Evolutionary conservation across 23 tunicate species (phyloP).

Genomic region (Corella eumyota): DNA sequence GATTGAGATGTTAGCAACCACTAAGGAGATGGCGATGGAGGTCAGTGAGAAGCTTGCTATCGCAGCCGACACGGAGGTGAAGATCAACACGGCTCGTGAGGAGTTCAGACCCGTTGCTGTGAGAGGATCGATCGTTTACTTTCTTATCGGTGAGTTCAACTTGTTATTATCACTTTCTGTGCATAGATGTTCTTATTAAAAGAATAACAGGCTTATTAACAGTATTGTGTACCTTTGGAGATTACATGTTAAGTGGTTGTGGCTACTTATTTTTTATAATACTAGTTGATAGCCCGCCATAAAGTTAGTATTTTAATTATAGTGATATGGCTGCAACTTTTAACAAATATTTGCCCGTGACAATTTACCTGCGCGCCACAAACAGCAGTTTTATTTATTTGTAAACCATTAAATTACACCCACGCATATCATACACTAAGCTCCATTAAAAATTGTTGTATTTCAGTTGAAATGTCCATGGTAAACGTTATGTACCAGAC

Average conservation of each 20-base stretch:
- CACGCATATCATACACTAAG: too few species aligned
- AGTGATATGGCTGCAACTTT: too few species aligned
- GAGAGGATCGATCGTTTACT: conserved; percentile 90
- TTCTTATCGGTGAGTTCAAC: conserved; percentile 56
- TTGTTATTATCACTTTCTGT: too few species aligned
- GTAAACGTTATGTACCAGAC: conserved; percentile 24
- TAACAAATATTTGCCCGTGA: too few species aligned
- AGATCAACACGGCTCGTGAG: conserved; percentile 94
- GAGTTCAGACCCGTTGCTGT: conserved; percentile 95
- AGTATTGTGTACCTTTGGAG: background rate
- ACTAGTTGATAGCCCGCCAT: too few species aligned
- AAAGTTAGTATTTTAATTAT: too few species aligned
- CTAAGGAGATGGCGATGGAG: conserved; percentile 88
- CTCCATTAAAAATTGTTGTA: too few species aligned
- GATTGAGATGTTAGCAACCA: conserved; percentile 80
- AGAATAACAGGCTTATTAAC: background rate
- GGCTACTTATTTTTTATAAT: too few species aligned
- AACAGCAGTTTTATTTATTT: too few species aligned
- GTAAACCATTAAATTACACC: too few species aligned
- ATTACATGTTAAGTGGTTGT: background rate
- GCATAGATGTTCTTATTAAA: too few species aligned
- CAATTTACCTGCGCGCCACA: too few species aligned
- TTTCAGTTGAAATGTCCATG: conserved; percentile 22
- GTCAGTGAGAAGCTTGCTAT: conserved; percentile 87
- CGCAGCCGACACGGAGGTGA: conserved; percentile 92